Percentiles rank a stretch among this genome's conserved stretches.
phyloP scores from a whole-genome alignment of 2,113 vertebrate genomes.

The Hippocampus zosterae region DNA sequence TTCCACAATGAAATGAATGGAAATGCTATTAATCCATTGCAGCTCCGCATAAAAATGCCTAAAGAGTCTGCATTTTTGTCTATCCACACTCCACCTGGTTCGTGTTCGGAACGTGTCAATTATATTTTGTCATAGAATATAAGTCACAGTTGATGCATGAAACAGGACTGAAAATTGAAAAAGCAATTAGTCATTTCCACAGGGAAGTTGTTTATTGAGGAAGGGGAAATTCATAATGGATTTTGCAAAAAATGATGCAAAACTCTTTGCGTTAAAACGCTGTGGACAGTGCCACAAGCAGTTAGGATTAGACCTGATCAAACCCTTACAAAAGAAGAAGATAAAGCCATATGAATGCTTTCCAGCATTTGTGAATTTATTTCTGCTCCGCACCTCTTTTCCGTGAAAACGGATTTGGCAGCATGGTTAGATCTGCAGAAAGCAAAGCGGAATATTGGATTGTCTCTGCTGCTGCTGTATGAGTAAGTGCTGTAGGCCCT shows the following conservation, averaged over 20 bases:
- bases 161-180: not conserved
- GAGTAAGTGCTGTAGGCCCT: constrained; percentile 53
- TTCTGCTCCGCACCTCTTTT: constrained; percentile 29
- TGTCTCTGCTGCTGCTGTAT: constrained; percentile 46
- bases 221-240: not conserved
- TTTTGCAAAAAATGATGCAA: not conserved
- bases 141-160: not conserved
- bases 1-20: not conserved
- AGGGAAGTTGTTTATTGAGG: no score
- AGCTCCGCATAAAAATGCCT: not conserved
- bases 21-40: not conserved
- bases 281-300: not conserved
- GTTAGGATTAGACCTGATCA: constrained; percentile 1
- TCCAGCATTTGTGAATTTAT: constrained; percentile 11
- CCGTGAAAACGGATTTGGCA: constrained; percentile 33
- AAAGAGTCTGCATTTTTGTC: not conserved
- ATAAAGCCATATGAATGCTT: not conserved
- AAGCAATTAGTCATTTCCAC: no score
- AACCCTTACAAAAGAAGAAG: not conserved
- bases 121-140: no score
- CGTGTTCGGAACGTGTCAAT: no score
- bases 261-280: not conserved
- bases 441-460: constrained; percentile 48
- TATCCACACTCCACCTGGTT: no score
- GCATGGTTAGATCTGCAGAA: constrained; percentile 23